Evolutionary conservation across 2,888 invertebrate genomes (phyloP).

Genomic region (Masnerella sp.): DNA sequence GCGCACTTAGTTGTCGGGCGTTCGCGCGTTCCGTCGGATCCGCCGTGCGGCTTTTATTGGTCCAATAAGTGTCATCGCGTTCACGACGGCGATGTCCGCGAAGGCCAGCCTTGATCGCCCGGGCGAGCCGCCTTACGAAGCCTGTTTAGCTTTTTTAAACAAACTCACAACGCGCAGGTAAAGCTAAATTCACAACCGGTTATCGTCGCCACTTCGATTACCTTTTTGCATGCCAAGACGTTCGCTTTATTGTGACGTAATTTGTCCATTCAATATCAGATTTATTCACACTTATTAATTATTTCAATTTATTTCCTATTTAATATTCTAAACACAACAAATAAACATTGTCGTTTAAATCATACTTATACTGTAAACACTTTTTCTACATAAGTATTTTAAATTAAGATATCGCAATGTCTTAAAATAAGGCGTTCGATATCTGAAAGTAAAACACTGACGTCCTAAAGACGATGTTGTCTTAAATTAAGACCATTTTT

Average conservation of each 20-base stretch:
- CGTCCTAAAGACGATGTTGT: no score
- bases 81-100: slow-evolving; percentile 36
- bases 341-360: no score
- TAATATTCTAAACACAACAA: no score
- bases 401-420: no score
- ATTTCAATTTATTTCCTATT: no score
- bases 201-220: slow-evolving; percentile 1
- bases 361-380: no score
- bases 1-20: slow-evolving; percentile 68
- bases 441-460: no score
- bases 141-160: slow-evolving; percentile 53
- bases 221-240: not conserved
- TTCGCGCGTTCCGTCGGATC: slow-evolving; percentile 21
- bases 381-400: no score
- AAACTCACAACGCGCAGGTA: slow-evolving; percentile 50
- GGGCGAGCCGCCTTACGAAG: slow-evolving; percentile 51
- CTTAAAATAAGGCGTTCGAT: no score
- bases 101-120: slow-evolving; percentile 52
- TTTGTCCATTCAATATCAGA: no score
- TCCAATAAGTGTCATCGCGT: slow-evolving; percentile 49
- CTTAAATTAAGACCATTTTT: no score
- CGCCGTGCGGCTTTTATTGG: slow-evolving; percentile 23
- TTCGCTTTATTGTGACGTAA: slow-evolving; percentile 3
- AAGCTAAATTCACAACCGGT: slow-evolving; percentile 28
- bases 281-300: no score